Evolutionary conservation across 2,113 vertebrate species (phyloP).

Genomic region (Saiga tatarica): DNA sequence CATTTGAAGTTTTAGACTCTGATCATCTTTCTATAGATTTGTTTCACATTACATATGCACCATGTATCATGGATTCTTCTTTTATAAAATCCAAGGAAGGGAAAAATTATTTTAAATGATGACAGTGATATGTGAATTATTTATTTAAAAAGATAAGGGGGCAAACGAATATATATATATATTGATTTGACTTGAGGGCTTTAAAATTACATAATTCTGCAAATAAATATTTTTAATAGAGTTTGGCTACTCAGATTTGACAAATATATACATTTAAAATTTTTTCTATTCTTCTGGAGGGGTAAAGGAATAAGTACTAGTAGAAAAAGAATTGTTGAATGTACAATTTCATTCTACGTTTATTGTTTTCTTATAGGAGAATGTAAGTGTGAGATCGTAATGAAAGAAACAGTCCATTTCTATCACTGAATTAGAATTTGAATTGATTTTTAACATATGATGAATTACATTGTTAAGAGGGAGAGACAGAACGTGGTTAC

Average conservation of each 20-base stretch:
- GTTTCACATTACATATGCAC: not conserved
- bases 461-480: not conserved
- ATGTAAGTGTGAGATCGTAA: not conserved
- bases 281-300: not conserved
- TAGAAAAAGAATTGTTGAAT: not conserved
- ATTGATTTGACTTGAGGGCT: not conserved
- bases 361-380: not conserved
- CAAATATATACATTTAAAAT: not conserved
- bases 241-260: not conserved
- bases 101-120: not conserved
- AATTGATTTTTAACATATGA: not conserved
- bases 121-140: not conserved
- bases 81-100: not conserved
- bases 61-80: not conserved
- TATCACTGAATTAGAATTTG: not conserved
- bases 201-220: not conserved
- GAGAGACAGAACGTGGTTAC: not conserved
- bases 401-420: not conserved
- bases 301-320: not conserved
- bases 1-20: not conserved
- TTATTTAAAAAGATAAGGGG: not conserved
- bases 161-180: not conserved
- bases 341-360: not conserved
- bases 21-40: not conserved
- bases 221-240: not conserved